Conservation (phyloP, 2,113 vertebrate genomes). For the Austrofundulus limnaeus region DNA sequence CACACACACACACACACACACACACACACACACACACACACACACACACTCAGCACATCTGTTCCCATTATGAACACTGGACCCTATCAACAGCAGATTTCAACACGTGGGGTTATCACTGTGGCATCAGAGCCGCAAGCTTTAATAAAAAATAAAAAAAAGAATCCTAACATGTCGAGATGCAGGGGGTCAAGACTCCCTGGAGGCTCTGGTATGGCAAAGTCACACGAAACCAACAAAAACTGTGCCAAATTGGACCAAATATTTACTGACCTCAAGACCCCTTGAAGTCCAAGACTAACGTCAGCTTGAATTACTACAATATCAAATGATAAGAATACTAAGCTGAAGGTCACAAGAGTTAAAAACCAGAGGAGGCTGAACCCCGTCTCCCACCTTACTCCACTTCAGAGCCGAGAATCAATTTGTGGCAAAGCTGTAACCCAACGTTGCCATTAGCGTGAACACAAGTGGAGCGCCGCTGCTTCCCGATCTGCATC, state of each 20-base stretch:
- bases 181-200: slow-evolving; percentile 4
- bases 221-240: slow-evolving; percentile 16
- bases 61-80: slow-evolving; percentile 44
- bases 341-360: slow-evolving; percentile 23
- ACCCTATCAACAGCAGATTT: slow-evolving; percentile 11
- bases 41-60: slow-evolving; percentile 47
- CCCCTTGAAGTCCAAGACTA: slow-evolving; percentile 19
- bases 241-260: background rate
- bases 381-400: background rate
- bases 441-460: slow-evolving; percentile 50
- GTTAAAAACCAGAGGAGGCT: background rate
- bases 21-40: too few relatives aligned
- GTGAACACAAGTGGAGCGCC: slow-evolving; percentile 32
- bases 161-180: background rate
- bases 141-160: slow-evolving; percentile 41
- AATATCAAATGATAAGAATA: slow-evolving; percentile 12
- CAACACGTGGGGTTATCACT: slow-evolving; percentile 29
- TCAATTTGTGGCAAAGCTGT: slow-evolving; percentile 41
- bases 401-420: slow-evolving; percentile 4
- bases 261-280: slow-evolving; percentile 17
- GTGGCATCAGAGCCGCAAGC: slow-evolving; percentile 24
- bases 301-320: slow-evolving; percentile 24
- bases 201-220: background rate
- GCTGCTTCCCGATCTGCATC: slow-evolving; percentile 16
- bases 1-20: too few relatives aligned